Evolutionary conservation across 1,140 invertebrate genomes (phyloP).

Genomic region (Hycleus cichorii): DNA sequence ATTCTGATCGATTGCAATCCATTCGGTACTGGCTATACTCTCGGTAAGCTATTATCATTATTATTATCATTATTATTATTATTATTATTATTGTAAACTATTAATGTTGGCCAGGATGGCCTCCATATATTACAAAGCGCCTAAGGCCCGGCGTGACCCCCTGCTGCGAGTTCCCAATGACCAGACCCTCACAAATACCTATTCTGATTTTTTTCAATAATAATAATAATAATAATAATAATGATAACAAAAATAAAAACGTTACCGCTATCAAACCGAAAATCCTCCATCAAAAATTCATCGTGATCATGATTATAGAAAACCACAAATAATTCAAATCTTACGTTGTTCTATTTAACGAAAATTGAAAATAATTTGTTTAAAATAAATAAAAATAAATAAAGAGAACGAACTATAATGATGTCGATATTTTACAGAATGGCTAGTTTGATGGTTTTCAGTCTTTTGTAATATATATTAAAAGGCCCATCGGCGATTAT

Average conservation of each 20-base stretch:
- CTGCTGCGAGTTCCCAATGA: slow-evolving; percentile 30
- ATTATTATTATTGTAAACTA: slow-evolving; percentile 22
- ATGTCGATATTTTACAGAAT: slow-evolving; percentile 4
- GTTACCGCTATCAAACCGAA: slow-evolving; percentile 1
- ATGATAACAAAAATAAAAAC: slow-evolving; percentile 8
- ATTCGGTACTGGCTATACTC: too few relatives aligned
- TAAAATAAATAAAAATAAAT: slow-evolving; percentile 1
- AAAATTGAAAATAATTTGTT: too few relatives aligned
- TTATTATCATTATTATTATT: neutral
- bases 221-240: slow-evolving; percentile 8
- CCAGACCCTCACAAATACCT: slow-evolving; percentile 20
- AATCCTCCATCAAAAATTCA: neutral
- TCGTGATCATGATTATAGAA: too few relatives aligned
- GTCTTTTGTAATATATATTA: slow-evolving; percentile 21
- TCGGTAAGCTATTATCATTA: too few relatives aligned
- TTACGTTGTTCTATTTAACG: too few relatives aligned
- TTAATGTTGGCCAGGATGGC: slow-evolving; percentile 17
- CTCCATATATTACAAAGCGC: slow-evolving; percentile 30
- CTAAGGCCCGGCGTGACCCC: slow-evolving; percentile 24
- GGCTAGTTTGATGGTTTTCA: neutral
- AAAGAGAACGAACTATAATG: slow-evolving; percentile 2
- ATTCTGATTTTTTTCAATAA: slow-evolving; percentile 15
- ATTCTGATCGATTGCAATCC: too few relatives aligned
- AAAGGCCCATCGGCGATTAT: slow-evolving; percentile 16
- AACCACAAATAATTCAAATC: too few relatives aligned